Percentiles rank a stretch among this genome's conserved stretches.
These are phyloP conservation scores for Hepsetus odoe DNA, from an alignment of 2,113 vertebrate genomes.

Conservation along the genomic window DNA sequence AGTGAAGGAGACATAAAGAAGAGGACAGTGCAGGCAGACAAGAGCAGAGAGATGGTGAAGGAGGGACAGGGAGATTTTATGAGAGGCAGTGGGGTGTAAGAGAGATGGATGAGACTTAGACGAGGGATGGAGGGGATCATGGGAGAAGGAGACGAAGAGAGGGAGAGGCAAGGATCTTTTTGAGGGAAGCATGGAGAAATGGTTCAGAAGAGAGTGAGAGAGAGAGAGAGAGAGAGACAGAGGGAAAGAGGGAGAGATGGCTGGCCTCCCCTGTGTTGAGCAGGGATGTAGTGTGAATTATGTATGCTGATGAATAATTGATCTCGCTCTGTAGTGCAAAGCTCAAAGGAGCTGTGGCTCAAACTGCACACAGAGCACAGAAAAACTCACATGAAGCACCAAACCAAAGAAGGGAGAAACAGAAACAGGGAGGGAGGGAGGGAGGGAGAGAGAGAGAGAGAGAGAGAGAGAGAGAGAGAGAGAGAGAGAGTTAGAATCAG, in stretches of 20 bases:
- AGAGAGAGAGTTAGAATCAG: neutral
- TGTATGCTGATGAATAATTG: conserved; percentile 63
- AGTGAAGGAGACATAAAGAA: too few relatives aligned
- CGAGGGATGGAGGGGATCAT: conserved; percentile 24
- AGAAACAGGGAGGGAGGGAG: conserved; percentile 1
- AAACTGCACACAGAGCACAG: conserved; percentile 37
- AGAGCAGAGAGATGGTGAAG: neutral
- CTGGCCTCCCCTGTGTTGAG: conserved; percentile 46
- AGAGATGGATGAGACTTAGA: conserved; percentile 39
- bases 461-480: conserved; percentile 1
- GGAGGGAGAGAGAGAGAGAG: neutral
- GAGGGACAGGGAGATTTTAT: conserved; percentile 37
- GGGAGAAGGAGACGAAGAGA: conserved; percentile 23
- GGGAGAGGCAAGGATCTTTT: neutral
- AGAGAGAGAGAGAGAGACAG: conserved; percentile 6
- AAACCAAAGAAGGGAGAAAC: neutral
- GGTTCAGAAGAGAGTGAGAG: conserved; percentile 32
- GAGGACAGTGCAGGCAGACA: neutral
- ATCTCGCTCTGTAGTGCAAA: conserved; percentile 55
- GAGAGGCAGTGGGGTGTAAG: conserved; percentile 28
- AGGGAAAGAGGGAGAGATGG: conserved; percentile 37
- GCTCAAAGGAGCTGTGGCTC: conserved; percentile 54
- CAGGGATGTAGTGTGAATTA: conserved; percentile 59
- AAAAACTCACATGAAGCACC: conserved; percentile 31
- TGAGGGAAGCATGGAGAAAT: neutral